Base-by-base conservation (phyloP, 2,888 invertebrate species). In the Agrotis segetum region DNA sequence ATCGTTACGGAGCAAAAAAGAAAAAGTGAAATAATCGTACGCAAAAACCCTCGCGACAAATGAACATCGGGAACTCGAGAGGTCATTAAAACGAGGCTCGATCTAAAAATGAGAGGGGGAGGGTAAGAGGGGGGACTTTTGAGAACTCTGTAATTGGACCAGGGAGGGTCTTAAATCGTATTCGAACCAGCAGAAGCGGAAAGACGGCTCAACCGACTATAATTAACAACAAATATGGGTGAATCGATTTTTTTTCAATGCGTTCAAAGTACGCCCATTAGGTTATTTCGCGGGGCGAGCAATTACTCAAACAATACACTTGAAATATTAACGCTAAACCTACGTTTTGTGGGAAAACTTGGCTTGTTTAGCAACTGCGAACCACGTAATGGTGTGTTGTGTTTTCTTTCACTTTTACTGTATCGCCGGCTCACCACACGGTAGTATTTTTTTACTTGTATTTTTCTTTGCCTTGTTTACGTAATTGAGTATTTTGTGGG, bases 201-300 rank as follows among this genome's bases (percentile, higher is more conserved):
- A 96, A 94, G 95, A 92, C 95, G 94, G 93, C 93, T 94, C 93
- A 93, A 93, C 94, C 94, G 94, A 92, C 93, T 91, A 95, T 96
- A 96, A 96, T 96, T 96, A 96, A 96, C 95, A 95, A 95, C 96
- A 96, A 96, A 96, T 96, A 95, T 96, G 96, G 95, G 95, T 93
- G 92, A 95, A 96, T 96, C 95, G 96, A 95, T 95, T 94, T 93
- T 76, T 93, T 93, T 89, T 85, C 84, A 83, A 78, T 86, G 86
- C 82, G 87, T 82, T 88, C 82, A 83, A 88, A 91, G 91, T 89
- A 88, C 91, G 90, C 89, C 92, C 90, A 92, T 93, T 92, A 92
- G 89, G 91, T 92, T 92, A 91, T 90, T 91, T 91, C 85, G 91
- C 91, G 88, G 87, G 87, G 90, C 90, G 90, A 91, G 91, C 94